These are phyloP conservation scores for Diprion similis DNA, from an alignment of 1,140 invertebrate species.

Conservation along the genomic window DNA sequence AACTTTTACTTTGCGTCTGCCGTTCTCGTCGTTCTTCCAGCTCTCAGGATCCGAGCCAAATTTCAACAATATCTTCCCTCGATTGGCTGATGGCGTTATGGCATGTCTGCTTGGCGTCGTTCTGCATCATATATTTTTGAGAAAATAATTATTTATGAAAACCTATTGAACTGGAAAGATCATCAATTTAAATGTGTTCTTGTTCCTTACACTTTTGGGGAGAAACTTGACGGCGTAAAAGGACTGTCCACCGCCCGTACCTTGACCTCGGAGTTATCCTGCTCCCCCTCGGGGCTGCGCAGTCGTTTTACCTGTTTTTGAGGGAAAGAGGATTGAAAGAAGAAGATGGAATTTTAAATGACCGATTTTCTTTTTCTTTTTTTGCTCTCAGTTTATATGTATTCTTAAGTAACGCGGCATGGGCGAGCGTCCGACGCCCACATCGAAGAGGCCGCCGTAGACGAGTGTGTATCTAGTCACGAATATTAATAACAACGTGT, in stretches of 20 bases:
- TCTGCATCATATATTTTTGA: constrained; percentile 29
- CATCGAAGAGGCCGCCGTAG: constrained; percentile 66
- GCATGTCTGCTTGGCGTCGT: constrained; percentile 30
- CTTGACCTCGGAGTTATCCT: constrained; percentile 23
- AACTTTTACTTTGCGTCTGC: constrained; percentile 27
- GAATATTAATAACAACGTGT: constrained; percentile 65
- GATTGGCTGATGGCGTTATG: constrained; percentile 22
- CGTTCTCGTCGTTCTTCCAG: constrained; percentile 37
- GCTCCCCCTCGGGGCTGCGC: constrained; percentile 28
- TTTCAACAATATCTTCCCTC: constrained; percentile 39
- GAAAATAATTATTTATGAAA: constrained; percentile 14
- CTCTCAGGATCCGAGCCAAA: constrained; percentile 37
- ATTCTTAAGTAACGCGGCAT: background rate
- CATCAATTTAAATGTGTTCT: too few relatives aligned
- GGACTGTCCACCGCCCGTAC: constrained; percentile 20
- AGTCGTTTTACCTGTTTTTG: constrained; percentile 30
- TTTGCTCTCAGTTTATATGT: constrained; percentile 8
- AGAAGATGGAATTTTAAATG: constrained; percentile 1
- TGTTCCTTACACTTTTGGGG: constrained; percentile 31
- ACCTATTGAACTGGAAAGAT: too few relatives aligned
- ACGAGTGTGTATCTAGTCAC: constrained; percentile 90
- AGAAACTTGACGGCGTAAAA: constrained; percentile 26
- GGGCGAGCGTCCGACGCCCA: background rate
- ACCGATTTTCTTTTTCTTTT: background rate
- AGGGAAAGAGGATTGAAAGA: constrained; percentile 22